A percentile compares a stretch with the other conserved stretches of the same genome.
phyloP scores from a whole-genome alignment of 2,113 vertebrate species.

The Rhynchopsitta pachyrhyncha region DNA sequence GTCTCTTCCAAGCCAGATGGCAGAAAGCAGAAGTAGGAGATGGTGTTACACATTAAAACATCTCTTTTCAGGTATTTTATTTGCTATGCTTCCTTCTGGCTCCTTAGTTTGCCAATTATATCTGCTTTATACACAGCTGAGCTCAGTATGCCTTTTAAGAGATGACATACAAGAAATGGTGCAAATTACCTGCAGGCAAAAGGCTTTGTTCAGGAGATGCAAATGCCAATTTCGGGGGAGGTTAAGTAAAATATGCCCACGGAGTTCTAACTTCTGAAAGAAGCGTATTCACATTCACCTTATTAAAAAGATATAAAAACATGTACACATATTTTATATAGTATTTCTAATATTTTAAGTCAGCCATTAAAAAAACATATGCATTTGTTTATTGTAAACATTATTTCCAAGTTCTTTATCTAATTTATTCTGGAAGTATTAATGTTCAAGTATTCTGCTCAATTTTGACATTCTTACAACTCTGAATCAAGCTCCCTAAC shows the following conservation, averaged over 20 bases:
- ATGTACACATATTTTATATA: neutral
- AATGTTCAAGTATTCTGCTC: neutral
- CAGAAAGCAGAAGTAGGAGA: slow-evolving; percentile 60
- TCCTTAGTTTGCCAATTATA: slow-evolving; percentile 39
- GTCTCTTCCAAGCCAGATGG: slow-evolving; percentile 60
- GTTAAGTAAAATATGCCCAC: neutral
- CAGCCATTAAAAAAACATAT: neutral
- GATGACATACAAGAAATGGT: slow-evolving; percentile 14
- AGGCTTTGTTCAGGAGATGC: slow-evolving; percentile 11
- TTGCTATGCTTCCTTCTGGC: slow-evolving; percentile 57
- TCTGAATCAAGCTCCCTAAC: neutral
- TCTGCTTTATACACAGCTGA: slow-evolving; percentile 46
- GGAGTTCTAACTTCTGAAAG: neutral
- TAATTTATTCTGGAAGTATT: neutral
- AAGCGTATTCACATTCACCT: neutral
- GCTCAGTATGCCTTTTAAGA: slow-evolving; percentile 19
- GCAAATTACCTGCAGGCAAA: slow-evolving; percentile 52
- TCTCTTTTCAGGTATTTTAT: slow-evolving; percentile 63
- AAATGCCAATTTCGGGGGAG: neutral
- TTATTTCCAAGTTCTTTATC: neutral
- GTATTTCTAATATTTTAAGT: neutral
- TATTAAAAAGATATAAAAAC: neutral
- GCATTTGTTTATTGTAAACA: neutral
- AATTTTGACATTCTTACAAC: neutral
- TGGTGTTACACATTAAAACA: slow-evolving; percentile 65